Conservation (phyloP, 1,140 invertebrate genomes). For the Drosophila mojavensis region DNA sequence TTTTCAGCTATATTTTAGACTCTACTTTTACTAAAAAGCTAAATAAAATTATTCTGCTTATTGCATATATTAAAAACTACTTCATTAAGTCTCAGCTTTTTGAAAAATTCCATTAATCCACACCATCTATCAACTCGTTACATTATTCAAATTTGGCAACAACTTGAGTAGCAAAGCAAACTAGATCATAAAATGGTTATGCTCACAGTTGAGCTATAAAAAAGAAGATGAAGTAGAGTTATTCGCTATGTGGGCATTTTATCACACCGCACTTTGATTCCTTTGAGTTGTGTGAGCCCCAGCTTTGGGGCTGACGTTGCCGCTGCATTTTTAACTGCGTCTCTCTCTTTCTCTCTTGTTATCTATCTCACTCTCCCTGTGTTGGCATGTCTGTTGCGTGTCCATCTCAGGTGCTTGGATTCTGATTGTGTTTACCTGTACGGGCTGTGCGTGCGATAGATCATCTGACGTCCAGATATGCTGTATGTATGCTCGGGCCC, state of each 20-base stretch:
- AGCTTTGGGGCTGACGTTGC: constrained; percentile 2
- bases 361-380: background rate
- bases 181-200: constrained; percentile 8
- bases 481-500: constrained; percentile 2
- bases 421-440: constrained; percentile 70
- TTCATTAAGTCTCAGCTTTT: too few species aligned
- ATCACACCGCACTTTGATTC: constrained; percentile 41
- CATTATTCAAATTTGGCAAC: background rate
- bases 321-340: constrained; percentile 5
- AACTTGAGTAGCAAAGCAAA: background rate
- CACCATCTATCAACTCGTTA: background rate
- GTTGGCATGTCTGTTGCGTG: constrained; percentile 26
- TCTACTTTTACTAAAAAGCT: too few species aligned
- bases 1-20: background rate
- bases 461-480: constrained; percentile 55
- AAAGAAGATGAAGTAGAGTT: background rate
- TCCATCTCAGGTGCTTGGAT: constrained; percentile 41
- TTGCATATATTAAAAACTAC: background rate
- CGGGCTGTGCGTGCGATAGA: constrained; percentile 68
- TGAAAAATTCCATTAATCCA: too few species aligned
- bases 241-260: constrained; percentile 44
- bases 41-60: too few species aligned
- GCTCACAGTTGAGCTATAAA: background rate
- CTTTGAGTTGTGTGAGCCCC: constrained; percentile 1
- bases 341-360: too few species aligned